These are phyloP conservation scores for Tricholaema leucomelas DNA, from an alignment of 2,113 vertebrate species.

Conservation along the genomic window DNA sequence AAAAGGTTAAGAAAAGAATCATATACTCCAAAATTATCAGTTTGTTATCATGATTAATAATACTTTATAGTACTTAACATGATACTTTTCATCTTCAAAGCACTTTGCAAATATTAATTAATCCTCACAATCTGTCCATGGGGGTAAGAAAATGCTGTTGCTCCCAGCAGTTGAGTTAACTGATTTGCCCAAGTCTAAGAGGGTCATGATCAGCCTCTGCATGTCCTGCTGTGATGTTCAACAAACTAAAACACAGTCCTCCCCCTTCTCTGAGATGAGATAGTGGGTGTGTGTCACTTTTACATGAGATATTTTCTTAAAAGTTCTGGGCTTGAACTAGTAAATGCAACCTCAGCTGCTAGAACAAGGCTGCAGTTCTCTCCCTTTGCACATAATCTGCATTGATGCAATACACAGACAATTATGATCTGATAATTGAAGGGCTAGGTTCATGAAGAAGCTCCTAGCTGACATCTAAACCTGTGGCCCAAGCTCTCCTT, in stretches of 20 bases:
- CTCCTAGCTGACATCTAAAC: background rate
- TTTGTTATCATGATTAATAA: slow-evolving; percentile 19
- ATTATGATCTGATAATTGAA: background rate
- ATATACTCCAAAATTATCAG: background rate
- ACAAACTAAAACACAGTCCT: background rate
- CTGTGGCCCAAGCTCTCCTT: background rate
- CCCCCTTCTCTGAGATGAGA: background rate
- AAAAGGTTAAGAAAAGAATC: slow-evolving; percentile 16
- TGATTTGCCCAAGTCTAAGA: background rate
- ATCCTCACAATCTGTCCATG: slow-evolving; percentile 3
- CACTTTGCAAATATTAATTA: slow-evolving; percentile 49
- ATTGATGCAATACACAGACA: background rate
- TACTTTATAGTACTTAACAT: slow-evolving; percentile 16
- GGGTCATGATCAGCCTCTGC: background rate
- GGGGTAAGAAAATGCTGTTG: slow-evolving; percentile 23
- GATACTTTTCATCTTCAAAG: slow-evolving; percentile 46
- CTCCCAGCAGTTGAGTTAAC: background rate
- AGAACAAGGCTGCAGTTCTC: background rate
- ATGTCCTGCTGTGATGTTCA: background rate
- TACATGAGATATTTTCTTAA: background rate
- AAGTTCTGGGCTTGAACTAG: background rate
- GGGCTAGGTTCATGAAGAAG: background rate
- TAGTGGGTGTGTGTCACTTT: background rate
- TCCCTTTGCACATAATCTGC: background rate
- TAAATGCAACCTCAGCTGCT: background rate